A percentile compares a stretch with the other conserved stretches of the same genome.
phyloP scores from a whole-genome alignment of 2,888 invertebrate genomes.

The Odontocerum albicorne region DNA sequence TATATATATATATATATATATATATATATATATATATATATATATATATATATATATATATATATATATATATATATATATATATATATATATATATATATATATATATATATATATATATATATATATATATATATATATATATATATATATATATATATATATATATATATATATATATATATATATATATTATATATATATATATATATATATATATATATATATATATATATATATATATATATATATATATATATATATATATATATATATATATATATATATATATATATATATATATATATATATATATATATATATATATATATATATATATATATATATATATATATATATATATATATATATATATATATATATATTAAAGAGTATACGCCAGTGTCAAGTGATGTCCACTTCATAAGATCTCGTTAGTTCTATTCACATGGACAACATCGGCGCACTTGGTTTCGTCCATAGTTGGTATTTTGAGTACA shows the following conservation, averaged over 20 bases:
- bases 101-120: neutral
- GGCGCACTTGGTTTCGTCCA: too few relatives aligned
- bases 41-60: neutral
- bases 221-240: neutral
- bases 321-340: neutral
- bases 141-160: neutral
- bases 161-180: neutral
- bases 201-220: neutral
- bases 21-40: neutral
- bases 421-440: too few relatives aligned
- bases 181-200: neutral
- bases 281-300: neutral
- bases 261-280: neutral
- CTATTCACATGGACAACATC: too few relatives aligned
- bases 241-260: neutral
- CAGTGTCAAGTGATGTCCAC: too few relatives aligned
- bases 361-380: neutral
- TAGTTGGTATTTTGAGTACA: too few relatives aligned
- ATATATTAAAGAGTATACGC: too few relatives aligned
- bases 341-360: neutral
- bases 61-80: neutral
- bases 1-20: neutral
- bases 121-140: neutral
- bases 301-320: neutral
- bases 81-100: neutral